phyloP scores from a whole-genome alignment of 2,888 invertebrate species.

The Tyria jacobaeae region DNA sequence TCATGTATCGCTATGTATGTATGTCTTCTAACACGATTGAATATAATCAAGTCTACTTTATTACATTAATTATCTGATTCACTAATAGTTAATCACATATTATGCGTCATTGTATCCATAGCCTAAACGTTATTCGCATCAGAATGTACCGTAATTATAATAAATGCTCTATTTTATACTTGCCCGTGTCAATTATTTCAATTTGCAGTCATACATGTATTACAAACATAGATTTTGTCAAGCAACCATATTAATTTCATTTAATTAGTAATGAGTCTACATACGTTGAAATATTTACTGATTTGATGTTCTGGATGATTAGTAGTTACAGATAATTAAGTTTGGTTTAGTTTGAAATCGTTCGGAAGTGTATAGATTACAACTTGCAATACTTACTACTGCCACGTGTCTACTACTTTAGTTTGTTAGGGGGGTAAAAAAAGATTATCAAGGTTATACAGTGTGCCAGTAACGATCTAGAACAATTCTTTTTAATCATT shows the following conservation, averaged over 20 bases:
- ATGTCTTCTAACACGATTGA: too few species aligned
- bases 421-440: too few species aligned
- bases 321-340: background rate
- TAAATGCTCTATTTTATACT: slow-evolving; percentile 39
- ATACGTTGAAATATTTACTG: background rate
- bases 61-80: too few species aligned
- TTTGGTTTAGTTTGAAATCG: background rate
- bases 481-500: too few species aligned
- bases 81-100: too few species aligned
- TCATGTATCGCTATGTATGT: too few species aligned
- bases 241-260: slow-evolving; percentile 9
- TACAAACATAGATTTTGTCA: slow-evolving; percentile 24
- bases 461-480: too few species aligned
- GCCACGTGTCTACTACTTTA: background rate
- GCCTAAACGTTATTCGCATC: slow-evolving; percentile 31
- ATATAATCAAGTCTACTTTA: too few species aligned
- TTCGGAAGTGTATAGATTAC: background rate
- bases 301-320: background rate
- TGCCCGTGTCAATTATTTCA: slow-evolving; percentile 41
- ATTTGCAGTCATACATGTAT: slow-evolving; percentile 47
- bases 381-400: background rate
- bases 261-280: slow-evolving; percentile 6
- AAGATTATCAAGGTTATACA: too few species aligned
- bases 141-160: slow-evolving; percentile 47
- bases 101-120: slow-evolving; percentile 22